A percentile compares a stretch with the other conserved stretches of the same genome.
Evolutionary conservation across 2,797 vertebrate species (phyloP).

Genomic region (Gila robusta): DNA sequence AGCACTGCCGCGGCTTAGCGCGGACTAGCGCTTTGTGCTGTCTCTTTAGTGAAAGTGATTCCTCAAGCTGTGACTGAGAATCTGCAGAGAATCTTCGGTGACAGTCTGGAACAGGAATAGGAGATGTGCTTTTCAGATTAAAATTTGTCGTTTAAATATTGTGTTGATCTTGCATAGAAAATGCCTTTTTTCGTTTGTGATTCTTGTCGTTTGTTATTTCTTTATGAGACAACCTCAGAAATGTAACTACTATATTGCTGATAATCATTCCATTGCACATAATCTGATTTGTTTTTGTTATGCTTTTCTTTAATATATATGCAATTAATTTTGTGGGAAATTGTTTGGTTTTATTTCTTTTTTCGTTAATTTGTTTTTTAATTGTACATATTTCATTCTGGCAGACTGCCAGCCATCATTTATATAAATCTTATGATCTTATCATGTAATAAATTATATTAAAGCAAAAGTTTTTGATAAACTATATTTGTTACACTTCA

Average conservation of each 20-base stretch:
- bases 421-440: constrained; percentile 89
- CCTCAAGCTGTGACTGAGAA: constrained; percentile 19
- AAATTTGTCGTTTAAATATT: constrained; percentile 62
- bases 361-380: constrained; percentile 69
- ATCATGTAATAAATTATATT: constrained; percentile 83
- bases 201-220: constrained; percentile 56
- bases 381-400: constrained; percentile 87
- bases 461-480: constrained; percentile 97
- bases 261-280: constrained; percentile 86
- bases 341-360: constrained; percentile 37
- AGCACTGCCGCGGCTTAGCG: not conserved
- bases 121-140: constrained; percentile 48
- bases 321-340: constrained; percentile 77
- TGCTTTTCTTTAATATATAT: constrained; percentile 65
- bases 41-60: constrained; percentile 17
- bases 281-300: constrained; percentile 64
- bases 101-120: constrained; percentile 37
- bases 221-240: constrained; percentile 75
- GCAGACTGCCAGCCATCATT: constrained; percentile 82
- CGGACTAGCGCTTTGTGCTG: constrained; percentile 7
- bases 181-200: constrained; percentile 69
- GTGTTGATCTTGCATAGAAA: constrained; percentile 69
- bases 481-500: constrained; percentile 99
- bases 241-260: constrained; percentile 78
- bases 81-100: constrained; percentile 12